A percentile compares a stretch with the other conserved stretches of the same genome.
These are phyloP conservation scores for Peromyscus melanophrys DNA, from an alignment of 2,797 vertebrate species.

Conservation along the genomic window DNA sequence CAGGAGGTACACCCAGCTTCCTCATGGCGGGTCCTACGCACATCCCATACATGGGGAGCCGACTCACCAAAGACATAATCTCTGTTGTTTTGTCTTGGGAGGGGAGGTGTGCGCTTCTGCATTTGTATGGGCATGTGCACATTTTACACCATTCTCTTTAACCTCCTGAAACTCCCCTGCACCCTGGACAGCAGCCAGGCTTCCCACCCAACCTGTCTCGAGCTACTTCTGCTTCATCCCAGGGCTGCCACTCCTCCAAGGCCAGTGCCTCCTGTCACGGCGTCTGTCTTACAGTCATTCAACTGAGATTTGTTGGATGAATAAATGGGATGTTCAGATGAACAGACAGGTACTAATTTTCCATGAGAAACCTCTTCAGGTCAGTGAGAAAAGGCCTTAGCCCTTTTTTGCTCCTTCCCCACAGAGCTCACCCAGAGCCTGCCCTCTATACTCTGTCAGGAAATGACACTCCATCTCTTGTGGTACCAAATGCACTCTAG, in stretches of 20 bases:
- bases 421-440: neutral
- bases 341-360: constrained; percentile 5
- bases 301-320: neutral
- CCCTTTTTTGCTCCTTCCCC: neutral
- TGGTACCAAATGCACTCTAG: neutral
- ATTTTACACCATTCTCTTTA: neutral
- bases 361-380: neutral
- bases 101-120: neutral
- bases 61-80: neutral
- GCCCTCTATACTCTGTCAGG: neutral
- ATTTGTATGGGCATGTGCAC: neutral
- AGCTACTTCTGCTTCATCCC: neutral
- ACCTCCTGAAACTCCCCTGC: too few relatives aligned
- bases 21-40: neutral
- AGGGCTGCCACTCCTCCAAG: neutral
- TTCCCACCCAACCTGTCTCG: neutral
- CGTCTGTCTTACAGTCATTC: neutral
- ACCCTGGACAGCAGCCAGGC: neutral
- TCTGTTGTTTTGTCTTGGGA: neutral
- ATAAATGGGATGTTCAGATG: neutral
- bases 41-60: too few relatives aligned
- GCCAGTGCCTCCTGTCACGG: neutral
- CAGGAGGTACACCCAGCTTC: neutral
- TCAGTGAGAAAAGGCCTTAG: neutral
- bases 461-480: accelerated